Conservation (phyloP, 2,113 vertebrate species). For the Vanacampus margaritifer region DNA sequence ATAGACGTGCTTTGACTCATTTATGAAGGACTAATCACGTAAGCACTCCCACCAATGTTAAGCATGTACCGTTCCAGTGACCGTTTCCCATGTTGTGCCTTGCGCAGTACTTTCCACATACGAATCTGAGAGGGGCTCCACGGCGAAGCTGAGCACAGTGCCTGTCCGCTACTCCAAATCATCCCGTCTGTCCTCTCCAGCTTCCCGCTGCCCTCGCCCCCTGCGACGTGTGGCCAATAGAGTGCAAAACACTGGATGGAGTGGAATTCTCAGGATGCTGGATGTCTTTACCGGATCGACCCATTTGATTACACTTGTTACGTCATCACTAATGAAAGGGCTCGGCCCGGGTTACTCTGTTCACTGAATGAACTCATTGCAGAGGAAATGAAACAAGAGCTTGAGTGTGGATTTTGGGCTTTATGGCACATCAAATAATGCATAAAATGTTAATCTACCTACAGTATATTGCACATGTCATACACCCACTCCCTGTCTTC, state of each 20-base stretch:
- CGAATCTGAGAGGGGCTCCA: constrained; percentile 81
- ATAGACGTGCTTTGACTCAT: neutral
- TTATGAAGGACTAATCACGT: neutral
- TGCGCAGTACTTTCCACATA: constrained; percentile 93
- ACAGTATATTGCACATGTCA: constrained; percentile 39
- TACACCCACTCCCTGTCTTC: constrained; percentile 22
- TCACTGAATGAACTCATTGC: neutral
- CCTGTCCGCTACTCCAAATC: constrained; percentile 20
- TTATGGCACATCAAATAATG: constrained; percentile 13
- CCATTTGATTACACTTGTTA: neutral
- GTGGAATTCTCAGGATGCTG: constrained; percentile 24
- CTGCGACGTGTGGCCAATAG: constrained; percentile 9
- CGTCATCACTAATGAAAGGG: constrained; percentile 24
- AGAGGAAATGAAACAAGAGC: neutral
- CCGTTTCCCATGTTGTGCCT: constrained; percentile 13
- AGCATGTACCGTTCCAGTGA: neutral
- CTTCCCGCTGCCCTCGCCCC: constrained; percentile 7
- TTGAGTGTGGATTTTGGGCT: neutral
- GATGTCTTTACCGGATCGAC: constrained; percentile 17
- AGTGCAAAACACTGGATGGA: neutral
- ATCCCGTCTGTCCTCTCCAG: constrained; percentile 9
- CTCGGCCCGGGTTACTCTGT: constrained; percentile 28
- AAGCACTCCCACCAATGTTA: neutral
- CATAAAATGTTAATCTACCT: constrained; percentile 37
- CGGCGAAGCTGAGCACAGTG: constrained; percentile 35